Conservation (phyloP, 2,113 vertebrate genomes). For the Plestiodon gilberti region DNA sequence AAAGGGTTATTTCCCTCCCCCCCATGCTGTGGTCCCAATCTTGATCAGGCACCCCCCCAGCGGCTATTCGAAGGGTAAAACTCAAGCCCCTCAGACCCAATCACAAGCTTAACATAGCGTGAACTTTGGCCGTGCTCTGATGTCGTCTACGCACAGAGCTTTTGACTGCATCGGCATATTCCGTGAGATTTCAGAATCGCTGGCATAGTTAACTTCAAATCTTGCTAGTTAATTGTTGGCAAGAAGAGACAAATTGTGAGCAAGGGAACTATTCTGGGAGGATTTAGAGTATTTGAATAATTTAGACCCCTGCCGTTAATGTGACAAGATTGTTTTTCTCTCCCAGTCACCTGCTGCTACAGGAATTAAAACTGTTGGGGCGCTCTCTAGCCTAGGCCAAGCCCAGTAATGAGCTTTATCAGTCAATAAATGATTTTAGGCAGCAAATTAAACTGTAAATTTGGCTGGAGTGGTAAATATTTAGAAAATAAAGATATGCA, state of each 20-base stretch:
- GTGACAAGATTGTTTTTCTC: constrained; percentile 98
- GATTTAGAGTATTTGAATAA: constrained; percentile 99
- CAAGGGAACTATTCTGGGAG: constrained; percentile 87
- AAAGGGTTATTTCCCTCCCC: no score
- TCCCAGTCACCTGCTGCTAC: constrained; percentile 89
- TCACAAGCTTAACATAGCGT: no score
- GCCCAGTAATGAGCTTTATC: constrained; percentile 90
- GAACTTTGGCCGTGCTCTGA: not conserved
- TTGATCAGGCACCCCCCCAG: no score
- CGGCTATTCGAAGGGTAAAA: no score
- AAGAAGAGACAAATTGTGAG: constrained; percentile 97
- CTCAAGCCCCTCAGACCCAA: no score
- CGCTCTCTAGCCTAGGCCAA: constrained; percentile 79
- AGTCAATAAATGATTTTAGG: constrained; percentile 91
- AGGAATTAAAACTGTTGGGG: constrained; percentile 87
- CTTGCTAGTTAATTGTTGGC: constrained; percentile 95
- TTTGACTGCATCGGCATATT: constrained; percentile 37
- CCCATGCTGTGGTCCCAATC: no score
- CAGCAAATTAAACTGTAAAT: constrained; percentile 90
- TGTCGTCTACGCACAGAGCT: constrained; percentile 23
- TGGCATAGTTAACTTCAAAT: constrained; percentile 95
- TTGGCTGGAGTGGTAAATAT: constrained; percentile 86
- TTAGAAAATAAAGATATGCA: constrained; percentile 86
- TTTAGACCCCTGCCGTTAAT: constrained; percentile 93
- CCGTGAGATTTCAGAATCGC: constrained; percentile 81